Base-by-base conservation (phyloP, 92 coral and sea anemone genomes). In the Heliopora coerulea region DNA sequence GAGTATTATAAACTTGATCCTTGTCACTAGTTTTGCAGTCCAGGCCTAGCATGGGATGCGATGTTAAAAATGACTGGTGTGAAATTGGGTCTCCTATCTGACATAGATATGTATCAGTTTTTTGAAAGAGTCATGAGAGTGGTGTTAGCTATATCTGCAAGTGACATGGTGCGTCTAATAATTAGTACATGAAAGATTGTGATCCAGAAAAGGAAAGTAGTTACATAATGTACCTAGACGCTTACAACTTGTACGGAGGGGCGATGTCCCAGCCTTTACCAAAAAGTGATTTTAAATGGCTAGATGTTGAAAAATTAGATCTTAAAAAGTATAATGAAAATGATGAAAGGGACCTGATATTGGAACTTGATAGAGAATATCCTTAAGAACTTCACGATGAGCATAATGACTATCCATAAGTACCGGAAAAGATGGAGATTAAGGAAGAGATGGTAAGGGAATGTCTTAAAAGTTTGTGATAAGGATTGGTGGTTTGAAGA, bases 141-240 rank as follows among this genome's bases (percentile, higher is more conserved):
- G 74, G 74, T 0, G 30, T 68, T 1, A 15, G 31, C 33, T 41
- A 13, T 2, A 68, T 68, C 41, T 28, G 26, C 0, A 25, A 68
- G 11, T 23, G 74, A 19, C 49, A 62, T 61, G 61, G 72, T 1
- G 44, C 42, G 20, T 73, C 73, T 1, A 76, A 76, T 4, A 62
- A 76, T 19, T 6, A 62, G 37, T 76, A 76, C 62, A 56, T 58
- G 31, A 73, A 73, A 32, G 19, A 10, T 10, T 62, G 44, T 14
- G 49, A 44, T 29, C n/a, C n/a, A n/a, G n/a, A 18, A 42, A 1
- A 42, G 6, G 20, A 30, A 49, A n/a, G 68, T 68, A 0, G 24
- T 59, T 54, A 33, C 67, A 37, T 30, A 79, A 54, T 28, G 54
- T 56, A 68, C 49, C 59, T 79, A 0, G 78, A 79, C 39, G 78